Base-by-base conservation (phyloP, 2,888 invertebrate genomes). In the Cepaea hortensis region DNA sequence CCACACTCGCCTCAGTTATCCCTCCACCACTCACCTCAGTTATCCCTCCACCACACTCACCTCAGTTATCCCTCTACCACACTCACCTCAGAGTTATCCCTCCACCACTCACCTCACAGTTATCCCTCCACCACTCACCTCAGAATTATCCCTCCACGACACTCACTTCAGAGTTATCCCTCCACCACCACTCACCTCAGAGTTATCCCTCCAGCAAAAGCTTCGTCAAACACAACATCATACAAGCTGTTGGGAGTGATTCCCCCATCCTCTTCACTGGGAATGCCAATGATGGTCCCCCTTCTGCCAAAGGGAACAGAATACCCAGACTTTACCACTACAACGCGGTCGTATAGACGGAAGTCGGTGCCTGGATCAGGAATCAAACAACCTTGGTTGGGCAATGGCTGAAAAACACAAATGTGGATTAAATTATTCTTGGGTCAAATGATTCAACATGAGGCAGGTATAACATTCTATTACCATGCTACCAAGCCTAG, bases 291-390 rank as follows among this genome's bases (percentile, higher is more conserved):
- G 0, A 99, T 95, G 0, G 98, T 98, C 61, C 99, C 99, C 89
- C 96, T 96, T 15, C 96, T 95, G 1, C 98, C 98, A 7, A 97
- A 94, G 0, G 98, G 98, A 23, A 97, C 97, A 1, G 96, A 96
- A 92, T 96, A 97, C 84, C 96, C 96, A 65, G 96, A 96, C 62
- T 97, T 95, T 0, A 97, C 96, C 92, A 97, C 96, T 6, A 98
- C 96, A 79, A 99, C 96, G 83, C 99, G 96, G 95, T 99, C 98
- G 92, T 97, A 96, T 88, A 99, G 93, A 88, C 95, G 93, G 95
- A 96, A 97, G 84, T 95, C 95, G 0, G 96, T 96, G 13, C 95
- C 95, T 0, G 96, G 95, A 94, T 98, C 98, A 0, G 98, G 97
- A 18, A 94, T 89, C 76, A 92, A 81, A 9, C 90, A 90, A 7